phyloP scores from a whole-genome alignment of 2,113 vertebrate genomes.

The Danionella cerebrum region DNA sequence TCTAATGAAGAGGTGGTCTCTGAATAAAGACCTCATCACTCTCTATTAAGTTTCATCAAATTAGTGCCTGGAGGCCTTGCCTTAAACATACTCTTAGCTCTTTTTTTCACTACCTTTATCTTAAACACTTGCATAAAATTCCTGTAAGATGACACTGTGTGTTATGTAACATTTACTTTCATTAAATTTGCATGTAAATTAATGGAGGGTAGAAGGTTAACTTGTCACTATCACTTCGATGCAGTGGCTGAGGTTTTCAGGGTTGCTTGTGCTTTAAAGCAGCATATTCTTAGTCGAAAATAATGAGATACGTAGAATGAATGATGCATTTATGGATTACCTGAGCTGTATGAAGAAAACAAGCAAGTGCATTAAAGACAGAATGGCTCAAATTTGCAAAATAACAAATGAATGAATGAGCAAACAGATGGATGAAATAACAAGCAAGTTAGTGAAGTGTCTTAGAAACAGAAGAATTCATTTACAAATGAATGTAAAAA shows the following conservation, averaged over 20 bases:
- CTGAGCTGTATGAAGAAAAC: too few relatives aligned
- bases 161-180: not conserved
- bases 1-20: conserved; percentile 7
- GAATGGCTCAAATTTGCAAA: too few relatives aligned
- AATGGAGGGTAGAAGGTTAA: conserved; percentile 4
- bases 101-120: too few relatives aligned
- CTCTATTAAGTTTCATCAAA: conserved; percentile 20
- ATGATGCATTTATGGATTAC: not conserved
- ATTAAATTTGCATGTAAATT: conserved; percentile 8
- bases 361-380: too few relatives aligned
- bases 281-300: not conserved
- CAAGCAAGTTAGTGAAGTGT: too few relatives aligned
- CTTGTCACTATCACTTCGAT: not conserved
- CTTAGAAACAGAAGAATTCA: too few relatives aligned
- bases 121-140: not conserved
- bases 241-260: not conserved
- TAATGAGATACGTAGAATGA: too few relatives aligned
- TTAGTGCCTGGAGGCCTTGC: not conserved
- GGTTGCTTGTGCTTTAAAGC: not conserved
- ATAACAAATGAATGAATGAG: too few relatives aligned
- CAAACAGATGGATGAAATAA: too few relatives aligned
- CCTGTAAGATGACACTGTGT: not conserved
- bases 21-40: conserved; percentile 15
- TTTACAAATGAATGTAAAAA: too few relatives aligned
- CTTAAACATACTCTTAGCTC: not conserved